phyloP scores from a whole-genome alignment of 2,888 invertebrate genomes.

The Pharmacophagus antenor region DNA sequence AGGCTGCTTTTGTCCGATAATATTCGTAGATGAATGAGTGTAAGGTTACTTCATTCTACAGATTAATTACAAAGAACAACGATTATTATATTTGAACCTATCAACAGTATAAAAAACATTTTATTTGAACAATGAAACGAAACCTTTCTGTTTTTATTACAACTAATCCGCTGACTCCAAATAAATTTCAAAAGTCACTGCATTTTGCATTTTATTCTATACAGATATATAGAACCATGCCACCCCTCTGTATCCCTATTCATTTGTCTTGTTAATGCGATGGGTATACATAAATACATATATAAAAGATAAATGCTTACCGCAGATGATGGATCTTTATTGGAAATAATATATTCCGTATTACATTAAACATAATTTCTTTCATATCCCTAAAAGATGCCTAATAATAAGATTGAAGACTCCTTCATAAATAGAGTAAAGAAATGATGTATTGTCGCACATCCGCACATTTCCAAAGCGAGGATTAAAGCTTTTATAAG shows the following conservation, averaged over 20 bases:
- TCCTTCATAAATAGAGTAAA: conserved; percentile 35
- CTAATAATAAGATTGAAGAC: conserved; percentile 31
- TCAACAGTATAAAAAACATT: conserved; percentile 9
- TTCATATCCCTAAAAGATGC: conserved; percentile 27
- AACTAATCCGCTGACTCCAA: no score
- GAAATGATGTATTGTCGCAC: conserved; percentile 54
- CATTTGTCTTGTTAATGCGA: not conserved
- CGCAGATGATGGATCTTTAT: conserved; percentile 25
- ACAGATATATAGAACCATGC: no score
- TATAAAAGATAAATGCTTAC: conserved; percentile 5
- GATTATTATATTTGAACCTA: conserved; percentile 56
- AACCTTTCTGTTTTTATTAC: not conserved
- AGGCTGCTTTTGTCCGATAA: conserved; percentile 63
- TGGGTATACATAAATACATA: conserved; percentile 8
- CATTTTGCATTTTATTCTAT: no score
- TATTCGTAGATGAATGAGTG: conserved; percentile 68
- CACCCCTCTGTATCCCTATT: not conserved
- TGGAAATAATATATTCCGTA: conserved; percentile 18
- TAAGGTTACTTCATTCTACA: conserved; percentile 60
- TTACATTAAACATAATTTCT: conserved; percentile 27
- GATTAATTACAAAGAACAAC: conserved; percentile 53
- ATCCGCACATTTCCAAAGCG: conserved; percentile 46
- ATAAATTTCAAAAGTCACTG: no score
- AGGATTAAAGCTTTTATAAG: conserved; percentile 58
- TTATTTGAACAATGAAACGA: not conserved